Percentiles rank a stretch among this genome's conserved stretches.
These are phyloP conservation scores for Engystomops pustulosus DNA, from an alignment of 2,113 vertebrate species.

Conservation along the genomic window DNA sequence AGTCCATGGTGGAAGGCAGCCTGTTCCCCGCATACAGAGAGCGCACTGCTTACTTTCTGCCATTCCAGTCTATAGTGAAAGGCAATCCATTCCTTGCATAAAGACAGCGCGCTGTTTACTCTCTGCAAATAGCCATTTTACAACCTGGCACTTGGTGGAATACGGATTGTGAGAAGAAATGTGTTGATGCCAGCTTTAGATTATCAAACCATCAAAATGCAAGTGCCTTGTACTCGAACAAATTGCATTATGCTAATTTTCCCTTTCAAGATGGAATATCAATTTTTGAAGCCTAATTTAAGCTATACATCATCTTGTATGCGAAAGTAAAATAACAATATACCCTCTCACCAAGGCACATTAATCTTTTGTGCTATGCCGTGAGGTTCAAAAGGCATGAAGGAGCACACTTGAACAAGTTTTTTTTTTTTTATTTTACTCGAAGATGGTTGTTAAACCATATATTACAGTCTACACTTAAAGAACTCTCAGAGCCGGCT, in stretches of 20 bases:
- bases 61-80: not conserved
- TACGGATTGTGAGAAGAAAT: constrained; percentile 58
- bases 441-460: constrained; percentile 49
- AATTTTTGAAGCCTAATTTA: constrained; percentile 65
- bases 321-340: constrained; percentile 63
- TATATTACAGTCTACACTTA: not conserved
- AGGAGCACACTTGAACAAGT: constrained; percentile 62
- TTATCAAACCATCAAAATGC: constrained; percentile 63
- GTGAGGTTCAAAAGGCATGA: constrained; percentile 46
- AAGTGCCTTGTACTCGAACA: constrained; percentile 60
- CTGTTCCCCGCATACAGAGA: too few species aligned
- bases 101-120: constrained; percentile 46
- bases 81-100: constrained; percentile 34
- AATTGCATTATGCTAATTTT: constrained; percentile 66
- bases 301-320: constrained; percentile 64
- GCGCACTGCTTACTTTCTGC: too few species aligned
- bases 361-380: constrained; percentile 60
- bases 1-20: too few species aligned
- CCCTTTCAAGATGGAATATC: constrained; percentile 61
- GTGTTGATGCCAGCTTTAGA: constrained; percentile 59
- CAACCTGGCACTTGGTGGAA: not conserved
- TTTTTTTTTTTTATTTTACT: constrained; percentile 59
- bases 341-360: constrained; percentile 61
- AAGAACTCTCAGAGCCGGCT: not conserved
- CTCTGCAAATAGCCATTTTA: constrained; percentile 51